Evolutionary conservation across 2,797 vertebrate genomes (phyloP), one percentile per base, ranked within the genome.

Genomic region (Mareca penelope): DNA sequence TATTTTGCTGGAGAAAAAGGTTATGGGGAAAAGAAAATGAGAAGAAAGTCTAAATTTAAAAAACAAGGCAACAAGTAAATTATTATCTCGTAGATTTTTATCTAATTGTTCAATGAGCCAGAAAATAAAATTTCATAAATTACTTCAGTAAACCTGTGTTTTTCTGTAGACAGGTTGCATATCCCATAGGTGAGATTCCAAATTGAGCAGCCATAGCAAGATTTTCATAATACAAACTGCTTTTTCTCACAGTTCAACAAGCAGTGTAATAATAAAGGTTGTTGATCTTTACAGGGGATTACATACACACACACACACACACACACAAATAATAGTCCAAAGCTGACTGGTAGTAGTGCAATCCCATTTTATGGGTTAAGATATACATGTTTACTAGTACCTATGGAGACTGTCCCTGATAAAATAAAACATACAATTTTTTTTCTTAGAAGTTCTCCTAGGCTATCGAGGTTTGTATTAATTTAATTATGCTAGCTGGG

Each of bases 1-100:
- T 14, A 80, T 37, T 57, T 76, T 28, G 5, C 15, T 50, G 18
- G 78, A 56, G 33, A 60, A 75, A 69, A 26, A 35, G 2, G 2
- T 16, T 68, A 11, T 3, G 5, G 19, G 10, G 17, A 3, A 1
- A 4, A 11, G 3, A 5, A 9, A 19, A 3, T 6, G 15, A 12
- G 5, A 22, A 56, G 22, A 55, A 57, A 35, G 48, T 2, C 14
- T n/a, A 15, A 12, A 59, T 23, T 15, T 5, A 21, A 31, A 46
- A 70, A 81, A 70, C 31, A 39, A 70, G 8, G 5, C 31, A 67
- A 37, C 6, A 16, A 29, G 2, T 33, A 56, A 35, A 56, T 26
- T 72, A 61, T 63, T 40, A 24, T n/a, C 37, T 46, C 37, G n/a
- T 2, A 57, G 28, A 22, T 65, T 82, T 82, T 82, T 39, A 56